Percentiles rank a stretch among this genome's conserved stretches.
These are phyloP conservation scores for Callorhinus ursinus DNA, from an alignment of 2,113 vertebrate genomes.

Conservation along the genomic window DNA sequence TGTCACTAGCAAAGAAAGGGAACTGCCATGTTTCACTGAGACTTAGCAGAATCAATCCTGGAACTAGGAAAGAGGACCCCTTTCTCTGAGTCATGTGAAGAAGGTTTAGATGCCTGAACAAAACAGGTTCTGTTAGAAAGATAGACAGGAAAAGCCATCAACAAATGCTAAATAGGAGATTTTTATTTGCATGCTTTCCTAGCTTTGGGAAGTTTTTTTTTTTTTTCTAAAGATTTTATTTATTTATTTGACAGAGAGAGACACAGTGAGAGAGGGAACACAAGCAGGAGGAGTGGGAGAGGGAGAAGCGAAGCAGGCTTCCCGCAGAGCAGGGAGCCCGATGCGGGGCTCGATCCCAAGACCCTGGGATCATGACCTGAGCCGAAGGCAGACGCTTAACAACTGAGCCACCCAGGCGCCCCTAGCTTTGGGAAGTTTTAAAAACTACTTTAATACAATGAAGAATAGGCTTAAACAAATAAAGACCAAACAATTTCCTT, in stretches of 20 bases:
- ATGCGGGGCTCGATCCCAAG: no score
- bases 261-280: no score
- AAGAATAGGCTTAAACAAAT: constrained; percentile 19
- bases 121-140: not conserved
- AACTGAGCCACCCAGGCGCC: no score
- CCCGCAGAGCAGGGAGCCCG: no score
- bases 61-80: not conserved
- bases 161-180: not conserved
- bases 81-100: not conserved
- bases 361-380: no score
- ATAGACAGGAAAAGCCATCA: not conserved
- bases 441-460: not conserved
- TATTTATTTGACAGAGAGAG: no score
- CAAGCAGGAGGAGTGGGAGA: no score
- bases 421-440: not conserved
- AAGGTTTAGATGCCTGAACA: not conserved
- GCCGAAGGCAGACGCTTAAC: no score
- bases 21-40: not conserved
- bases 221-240: no score
- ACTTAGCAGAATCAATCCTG: not conserved
- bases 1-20: not conserved
- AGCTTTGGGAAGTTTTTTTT: not conserved
- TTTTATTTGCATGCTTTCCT: not conserved
- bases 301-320: no score
- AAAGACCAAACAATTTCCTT: not conserved